Conservation (phyloP, 2,113 vertebrate species). For the Theristicus caerulescens region DNA sequence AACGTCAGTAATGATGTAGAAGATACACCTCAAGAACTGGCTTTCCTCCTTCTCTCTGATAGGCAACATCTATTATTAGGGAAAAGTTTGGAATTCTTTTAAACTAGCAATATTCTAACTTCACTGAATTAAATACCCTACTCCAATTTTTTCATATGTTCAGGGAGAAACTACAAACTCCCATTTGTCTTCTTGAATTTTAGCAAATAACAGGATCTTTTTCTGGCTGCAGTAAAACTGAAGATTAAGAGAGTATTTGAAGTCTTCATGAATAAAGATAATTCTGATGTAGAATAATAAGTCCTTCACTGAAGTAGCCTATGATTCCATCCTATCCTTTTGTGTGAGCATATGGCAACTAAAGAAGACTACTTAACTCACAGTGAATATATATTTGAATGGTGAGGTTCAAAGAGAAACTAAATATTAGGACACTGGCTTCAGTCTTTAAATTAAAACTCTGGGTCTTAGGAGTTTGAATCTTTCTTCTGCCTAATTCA, state of each 20-base stretch:
- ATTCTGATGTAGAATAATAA: not conserved
- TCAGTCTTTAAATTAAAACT: not conserved
- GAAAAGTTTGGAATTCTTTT: not conserved
- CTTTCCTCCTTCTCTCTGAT: not conserved
- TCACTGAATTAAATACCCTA: not conserved
- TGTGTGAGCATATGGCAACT: not conserved
- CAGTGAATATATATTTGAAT: not conserved
- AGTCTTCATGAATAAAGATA: slow-evolving; percentile 27
- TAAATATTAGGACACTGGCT: not conserved
- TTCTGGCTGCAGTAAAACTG: not conserved
- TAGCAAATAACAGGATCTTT: not conserved
- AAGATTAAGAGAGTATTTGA: not conserved
- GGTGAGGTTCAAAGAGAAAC: slow-evolving; percentile 1
- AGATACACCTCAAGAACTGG: not conserved
- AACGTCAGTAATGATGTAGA: not conserved
- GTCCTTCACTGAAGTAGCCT: not conserved
- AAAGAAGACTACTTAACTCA: not conserved
- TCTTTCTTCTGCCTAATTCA: not conserved
- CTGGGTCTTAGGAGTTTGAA: not conserved
- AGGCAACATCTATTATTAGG: not conserved
- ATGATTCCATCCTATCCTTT: not conserved
- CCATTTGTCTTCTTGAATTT: not conserved
- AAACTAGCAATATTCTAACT: not conserved
- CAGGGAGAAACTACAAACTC: not conserved
- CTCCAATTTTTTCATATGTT: not conserved